Conservation (phyloP, 2,797 vertebrate species). For the Thamnophis elegans region DNA sequence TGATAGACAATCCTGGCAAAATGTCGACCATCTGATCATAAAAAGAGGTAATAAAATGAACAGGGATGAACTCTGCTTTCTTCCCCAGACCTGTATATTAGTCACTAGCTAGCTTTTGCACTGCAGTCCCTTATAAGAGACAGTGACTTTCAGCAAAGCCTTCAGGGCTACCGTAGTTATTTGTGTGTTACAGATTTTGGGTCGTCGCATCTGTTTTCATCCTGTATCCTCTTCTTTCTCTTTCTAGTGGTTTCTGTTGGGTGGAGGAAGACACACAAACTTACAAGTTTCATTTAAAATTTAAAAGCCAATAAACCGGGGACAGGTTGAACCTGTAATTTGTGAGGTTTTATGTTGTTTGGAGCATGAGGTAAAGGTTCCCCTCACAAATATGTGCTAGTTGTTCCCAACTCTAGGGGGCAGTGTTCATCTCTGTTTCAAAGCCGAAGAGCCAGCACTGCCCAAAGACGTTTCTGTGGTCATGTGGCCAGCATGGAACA, state of each 20-base stretch:
- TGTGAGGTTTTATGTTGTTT: too few species aligned
- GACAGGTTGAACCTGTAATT: not conserved
- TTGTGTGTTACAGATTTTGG: not conserved
- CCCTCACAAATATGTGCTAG: too few species aligned
- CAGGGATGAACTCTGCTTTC: not conserved
- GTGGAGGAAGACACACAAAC: not conserved
- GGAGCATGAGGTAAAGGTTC: too few species aligned
- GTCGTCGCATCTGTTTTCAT: not conserved
- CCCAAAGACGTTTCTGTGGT: too few species aligned
- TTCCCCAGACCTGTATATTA: not conserved
- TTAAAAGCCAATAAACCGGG: not conserved
- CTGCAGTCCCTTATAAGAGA: not conserved
- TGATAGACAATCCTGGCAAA: not conserved
- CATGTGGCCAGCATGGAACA: too few species aligned
- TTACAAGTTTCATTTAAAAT: slow-evolving; percentile 10
- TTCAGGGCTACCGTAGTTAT: not conserved
- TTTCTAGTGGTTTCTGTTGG: not conserved
- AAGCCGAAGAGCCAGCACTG: too few species aligned
- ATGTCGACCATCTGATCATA: not conserved
- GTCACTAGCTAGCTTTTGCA: not conserved
- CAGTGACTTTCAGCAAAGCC: not conserved
- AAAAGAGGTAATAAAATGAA: not conserved
- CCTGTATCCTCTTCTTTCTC: not conserved
- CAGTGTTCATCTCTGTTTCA: too few species aligned
- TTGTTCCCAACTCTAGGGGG: too few species aligned